Conservation (phyloP, 2,113 vertebrate species). For the Cavia porcellus region DNA sequence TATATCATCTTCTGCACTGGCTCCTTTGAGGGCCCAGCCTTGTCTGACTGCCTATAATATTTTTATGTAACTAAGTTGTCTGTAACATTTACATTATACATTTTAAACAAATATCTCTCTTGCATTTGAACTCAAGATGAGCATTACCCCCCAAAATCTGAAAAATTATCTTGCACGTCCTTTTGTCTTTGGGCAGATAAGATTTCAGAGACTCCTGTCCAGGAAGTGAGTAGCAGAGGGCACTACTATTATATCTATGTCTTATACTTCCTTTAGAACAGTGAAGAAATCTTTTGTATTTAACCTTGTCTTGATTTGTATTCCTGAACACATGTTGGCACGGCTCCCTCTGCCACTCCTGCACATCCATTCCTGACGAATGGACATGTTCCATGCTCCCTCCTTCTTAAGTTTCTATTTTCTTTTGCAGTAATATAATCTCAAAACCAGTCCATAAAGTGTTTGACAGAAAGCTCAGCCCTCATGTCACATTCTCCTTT, state of each 20-base stretch:
- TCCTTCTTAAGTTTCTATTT: slow-evolving; percentile 45
- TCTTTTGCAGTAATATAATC: slow-evolving; percentile 17
- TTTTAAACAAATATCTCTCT: not conserved
- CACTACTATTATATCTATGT: not conserved
- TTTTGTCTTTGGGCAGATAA: not conserved
- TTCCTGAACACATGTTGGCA: not conserved
- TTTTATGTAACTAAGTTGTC: no score
- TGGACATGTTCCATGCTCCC: not conserved
- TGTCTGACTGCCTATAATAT: no score
- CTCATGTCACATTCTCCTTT: slow-evolving; percentile 35
- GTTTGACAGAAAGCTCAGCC: slow-evolving; percentile 36
- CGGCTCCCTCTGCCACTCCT: not conserved
- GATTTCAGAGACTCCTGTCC: not conserved
- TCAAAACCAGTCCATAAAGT: slow-evolving; percentile 1
- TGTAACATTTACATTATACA: not conserved
- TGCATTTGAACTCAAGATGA: not conserved
- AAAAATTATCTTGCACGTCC: not conserved
- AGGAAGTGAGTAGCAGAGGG: not conserved
- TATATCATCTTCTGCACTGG: no score
- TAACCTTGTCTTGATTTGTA: not conserved
- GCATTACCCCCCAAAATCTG: not conserved
- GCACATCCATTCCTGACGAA: not conserved
- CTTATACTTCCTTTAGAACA: not conserved
- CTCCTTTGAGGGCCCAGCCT: no score
- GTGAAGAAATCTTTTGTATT: not conserved